Percentiles rank a stretch among this genome's conserved stretches.
Conservation (phyloP, 2,797 vertebrate species). For the Paedocypris micromegethes region DNA sequence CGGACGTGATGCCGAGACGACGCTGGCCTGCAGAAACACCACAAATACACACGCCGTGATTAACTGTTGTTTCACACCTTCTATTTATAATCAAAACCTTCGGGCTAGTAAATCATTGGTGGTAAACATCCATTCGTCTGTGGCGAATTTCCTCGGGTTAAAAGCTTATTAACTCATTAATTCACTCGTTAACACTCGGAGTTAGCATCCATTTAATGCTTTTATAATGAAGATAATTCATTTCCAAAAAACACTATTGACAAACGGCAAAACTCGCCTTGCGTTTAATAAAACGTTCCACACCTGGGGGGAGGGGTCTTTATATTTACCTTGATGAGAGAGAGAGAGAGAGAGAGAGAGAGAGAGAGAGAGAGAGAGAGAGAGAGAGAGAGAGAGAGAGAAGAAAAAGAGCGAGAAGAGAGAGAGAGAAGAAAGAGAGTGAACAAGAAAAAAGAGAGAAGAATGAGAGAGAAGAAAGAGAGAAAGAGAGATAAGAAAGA, state of each 20-base stretch:
- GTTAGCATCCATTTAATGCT: constrained; percentile 14
- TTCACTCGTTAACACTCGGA: constrained; percentile 8
- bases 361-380: not conserved
- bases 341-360: not conserved
- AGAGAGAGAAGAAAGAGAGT: no score
- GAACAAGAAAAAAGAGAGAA: no score
- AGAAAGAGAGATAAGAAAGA: no score
- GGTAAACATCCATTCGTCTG: constrained; percentile 27
- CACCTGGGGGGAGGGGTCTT: constrained; percentile 2
- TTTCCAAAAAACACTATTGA: constrained; percentile 20
- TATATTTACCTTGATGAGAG: not conserved
- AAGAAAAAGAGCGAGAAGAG: no score
- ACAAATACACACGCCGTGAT: constrained; percentile 19
- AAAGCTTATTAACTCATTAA: constrained; percentile 25
- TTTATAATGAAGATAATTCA: constrained; percentile 29
- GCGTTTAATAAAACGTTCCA: constrained; percentile 20
- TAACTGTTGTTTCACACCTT: constrained; percentile 24
- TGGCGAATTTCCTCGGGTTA: constrained; percentile 15
- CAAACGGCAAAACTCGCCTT: not conserved
- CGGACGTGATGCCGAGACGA: constrained; percentile 7
- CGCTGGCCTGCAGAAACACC: constrained; percentile 13
- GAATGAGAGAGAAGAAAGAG: no score
- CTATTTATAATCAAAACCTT: constrained; percentile 23
- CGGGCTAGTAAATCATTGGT: constrained; percentile 22
- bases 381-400: not conserved